Evolutionary conservation across 2,113 vertebrate genomes (phyloP).

Genomic region (Plecturocebus donacophilus): DNA sequence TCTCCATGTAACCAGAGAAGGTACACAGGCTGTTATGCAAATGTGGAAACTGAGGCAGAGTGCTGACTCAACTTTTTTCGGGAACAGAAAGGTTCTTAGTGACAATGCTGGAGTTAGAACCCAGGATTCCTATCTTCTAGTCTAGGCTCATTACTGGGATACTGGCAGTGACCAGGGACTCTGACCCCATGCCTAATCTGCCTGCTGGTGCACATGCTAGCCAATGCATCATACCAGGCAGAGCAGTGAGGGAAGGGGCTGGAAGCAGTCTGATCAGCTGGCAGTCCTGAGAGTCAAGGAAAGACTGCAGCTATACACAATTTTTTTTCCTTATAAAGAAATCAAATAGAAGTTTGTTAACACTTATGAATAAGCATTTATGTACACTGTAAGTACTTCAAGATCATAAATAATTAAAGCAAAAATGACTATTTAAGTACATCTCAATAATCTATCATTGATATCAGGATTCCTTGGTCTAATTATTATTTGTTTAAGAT

Average conservation of each 20-base stretch:
- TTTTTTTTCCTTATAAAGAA: background rate
- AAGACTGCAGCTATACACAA: background rate
- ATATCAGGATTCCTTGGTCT: background rate
- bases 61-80: background rate
- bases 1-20: background rate
- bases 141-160: background rate
- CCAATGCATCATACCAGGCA: background rate
- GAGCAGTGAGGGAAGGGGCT: rapidly evolving
- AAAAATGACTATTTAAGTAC: background rate
- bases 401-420: background rate
- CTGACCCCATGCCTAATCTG: background rate
- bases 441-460: background rate
- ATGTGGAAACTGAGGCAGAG: background rate
- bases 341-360: background rate
- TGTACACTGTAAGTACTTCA: background rate
- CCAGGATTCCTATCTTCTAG: background rate
- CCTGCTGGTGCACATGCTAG: no score
- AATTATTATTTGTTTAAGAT: background rate
- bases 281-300: background rate
- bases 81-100: background rate
- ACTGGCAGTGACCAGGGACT: background rate
- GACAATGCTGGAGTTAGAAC: background rate
- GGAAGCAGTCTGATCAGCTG: background rate
- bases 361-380: background rate
- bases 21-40: background rate